Conservation (phyloP, 2,113 vertebrate genomes). For the Albula glossodonta region DNA sequence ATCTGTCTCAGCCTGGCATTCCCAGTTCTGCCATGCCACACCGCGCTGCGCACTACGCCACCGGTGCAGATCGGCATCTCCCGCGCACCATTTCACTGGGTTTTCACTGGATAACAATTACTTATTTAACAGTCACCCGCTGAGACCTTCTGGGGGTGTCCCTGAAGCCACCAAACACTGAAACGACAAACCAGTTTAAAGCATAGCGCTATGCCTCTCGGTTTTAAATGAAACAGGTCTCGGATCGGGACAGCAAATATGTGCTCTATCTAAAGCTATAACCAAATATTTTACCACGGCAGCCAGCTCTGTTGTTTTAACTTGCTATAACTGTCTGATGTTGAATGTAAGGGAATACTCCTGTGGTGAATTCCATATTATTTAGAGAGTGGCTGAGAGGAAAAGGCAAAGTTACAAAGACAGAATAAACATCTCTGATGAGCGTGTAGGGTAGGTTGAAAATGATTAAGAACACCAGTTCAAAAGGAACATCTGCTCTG, state of each 20-base stretch:
- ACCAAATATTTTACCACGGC: neutral
- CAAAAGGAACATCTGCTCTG: neutral
- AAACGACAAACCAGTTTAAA: neutral
- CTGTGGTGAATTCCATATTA: neutral
- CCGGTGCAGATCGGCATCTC: neutral
- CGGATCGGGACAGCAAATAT: neutral
- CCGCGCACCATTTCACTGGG: neutral
- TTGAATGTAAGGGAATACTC: neutral
- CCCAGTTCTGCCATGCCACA: neutral
- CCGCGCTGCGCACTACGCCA: neutral
- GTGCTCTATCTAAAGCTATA: neutral
- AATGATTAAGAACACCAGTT: neutral
- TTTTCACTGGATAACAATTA: neutral
- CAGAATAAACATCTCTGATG: neutral
- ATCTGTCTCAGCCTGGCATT: neutral
- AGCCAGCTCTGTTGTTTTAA: neutral
- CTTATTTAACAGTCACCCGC: conserved; percentile 14
- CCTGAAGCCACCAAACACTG: neutral
- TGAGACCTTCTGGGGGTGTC: neutral
- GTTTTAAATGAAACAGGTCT: neutral
- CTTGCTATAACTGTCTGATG: neutral
- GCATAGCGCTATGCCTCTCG: neutral
- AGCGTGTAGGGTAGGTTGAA: neutral
- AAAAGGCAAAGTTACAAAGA: neutral
- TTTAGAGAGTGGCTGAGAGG: too few species aligned